Percentiles rank a stretch among this genome's conserved stretches.
These are phyloP conservation scores for Lamproptera curius DNA, from an alignment of 2,888 invertebrate species.

Conservation along the genomic window DNA sequence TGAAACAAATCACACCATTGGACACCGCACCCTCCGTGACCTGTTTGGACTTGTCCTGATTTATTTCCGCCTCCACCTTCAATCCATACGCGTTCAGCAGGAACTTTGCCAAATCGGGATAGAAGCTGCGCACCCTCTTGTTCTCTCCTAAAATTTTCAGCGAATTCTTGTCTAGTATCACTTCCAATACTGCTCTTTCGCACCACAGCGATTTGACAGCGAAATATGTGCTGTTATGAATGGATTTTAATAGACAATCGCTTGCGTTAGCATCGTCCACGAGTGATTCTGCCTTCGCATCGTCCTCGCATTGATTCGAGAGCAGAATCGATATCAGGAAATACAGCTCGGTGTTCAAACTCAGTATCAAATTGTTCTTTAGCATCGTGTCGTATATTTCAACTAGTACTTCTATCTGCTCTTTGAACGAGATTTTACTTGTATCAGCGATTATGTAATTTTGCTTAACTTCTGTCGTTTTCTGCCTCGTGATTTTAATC, in stretches of 20 bases:
- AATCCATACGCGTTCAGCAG: constrained; percentile 60
- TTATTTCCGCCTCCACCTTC: constrained; percentile 50
- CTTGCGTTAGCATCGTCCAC: constrained; percentile 35
- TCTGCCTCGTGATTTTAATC: constrained; percentile 52
- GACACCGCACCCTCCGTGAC: constrained; percentile 37
- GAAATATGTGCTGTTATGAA: constrained; percentile 88
- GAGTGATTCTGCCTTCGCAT: constrained; percentile 38
- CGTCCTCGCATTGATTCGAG: constrained; percentile 63
- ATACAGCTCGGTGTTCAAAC: constrained; percentile 82
- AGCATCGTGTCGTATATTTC: constrained; percentile 79
- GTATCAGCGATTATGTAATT: constrained; percentile 57
- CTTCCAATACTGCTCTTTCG: constrained; percentile 72
- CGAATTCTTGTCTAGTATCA: constrained; percentile 79
- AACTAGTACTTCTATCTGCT: constrained; percentile 74
- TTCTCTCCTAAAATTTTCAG: constrained; percentile 83
- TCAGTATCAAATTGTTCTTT: constrained; percentile 79
- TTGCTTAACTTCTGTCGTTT: constrained; percentile 38
- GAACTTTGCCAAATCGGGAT: constrained; percentile 70
- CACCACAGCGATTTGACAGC: constrained; percentile 81
- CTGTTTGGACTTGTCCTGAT: constrained; percentile 29
- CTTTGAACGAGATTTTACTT: constrained; percentile 64
- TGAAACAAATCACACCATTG: constrained; percentile 87
- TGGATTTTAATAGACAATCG: constrained; percentile 58
- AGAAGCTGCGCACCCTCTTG: constrained; percentile 79
- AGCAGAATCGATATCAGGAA: constrained; percentile 82